Base-by-base conservation (phyloP, 1,140 invertebrate genomes). In the Trypoxylus dichotomus region DNA sequence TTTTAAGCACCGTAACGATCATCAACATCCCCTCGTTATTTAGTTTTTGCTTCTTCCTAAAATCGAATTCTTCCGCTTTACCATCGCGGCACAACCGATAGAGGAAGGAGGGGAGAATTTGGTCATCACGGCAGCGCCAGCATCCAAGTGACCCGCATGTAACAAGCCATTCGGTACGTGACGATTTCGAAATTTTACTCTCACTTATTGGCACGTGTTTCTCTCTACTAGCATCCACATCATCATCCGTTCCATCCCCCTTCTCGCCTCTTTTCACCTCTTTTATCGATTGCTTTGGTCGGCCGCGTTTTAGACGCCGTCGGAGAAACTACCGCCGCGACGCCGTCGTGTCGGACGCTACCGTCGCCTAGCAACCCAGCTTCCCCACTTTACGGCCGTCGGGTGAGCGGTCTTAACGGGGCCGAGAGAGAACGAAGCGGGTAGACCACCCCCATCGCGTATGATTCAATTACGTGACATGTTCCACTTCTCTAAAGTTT, bases 391-490 rank as follows among this genome's bases (percentile, higher is more conserved):
- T 71, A 78, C 76, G 47, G 11, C 25, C 32, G 21, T 24, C 76
- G 37, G 43, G 41, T 15, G 60, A 37, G 32, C n/a, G n/a, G 32
- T 8, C 32, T 37, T 37, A 37, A 37, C 32, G 32, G 32, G 32
- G 32, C 32, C 32, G 32, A 37, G 32, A 37, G 32, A 37, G 32
- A 37, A 8, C 0, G 32, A 68, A 24, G 11, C 21, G 8, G 74
- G 58, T 68, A n/a, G 47, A 54, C 76, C 73, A 60, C 79, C 79
- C n/a, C 78, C 77, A 79, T 80, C 80, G 81, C 79, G 79, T 80
- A 81, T 82, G 83, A 85, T 85, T 83, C 84, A 84, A 84, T 84
- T 83, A 83, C 82, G 78, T 81, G 82, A 83, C 81, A 82, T 81
- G 82, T 82, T 82, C 82, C 79, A 83, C 80, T 79, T 82, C 80